These are phyloP conservation scores for Aphidoletes aphidimyza DNA, from an alignment of 2,888 invertebrate genomes.

Conservation along the genomic window DNA sequence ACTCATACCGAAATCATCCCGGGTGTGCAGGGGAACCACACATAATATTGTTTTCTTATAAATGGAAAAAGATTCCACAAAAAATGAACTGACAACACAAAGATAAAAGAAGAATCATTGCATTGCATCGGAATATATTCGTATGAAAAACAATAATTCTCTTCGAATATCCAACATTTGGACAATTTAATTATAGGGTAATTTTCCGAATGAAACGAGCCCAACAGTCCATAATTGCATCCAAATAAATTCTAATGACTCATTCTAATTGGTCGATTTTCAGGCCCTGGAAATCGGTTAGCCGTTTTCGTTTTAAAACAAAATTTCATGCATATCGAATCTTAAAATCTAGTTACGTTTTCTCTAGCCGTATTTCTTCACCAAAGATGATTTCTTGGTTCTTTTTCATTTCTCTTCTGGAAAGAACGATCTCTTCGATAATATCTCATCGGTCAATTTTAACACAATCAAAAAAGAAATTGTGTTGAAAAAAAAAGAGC, in stretches of 20 bases:
- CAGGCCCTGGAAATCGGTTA: not conserved
- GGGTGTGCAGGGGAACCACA: too few relatives aligned
- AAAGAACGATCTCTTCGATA: not conserved
- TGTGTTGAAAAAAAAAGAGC: not conserved
- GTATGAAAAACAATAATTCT: slow-evolving; percentile 48
- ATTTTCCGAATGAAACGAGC: not conserved
- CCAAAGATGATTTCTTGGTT: too few relatives aligned
- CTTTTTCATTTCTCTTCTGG: not conserved
- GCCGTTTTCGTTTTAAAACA: slow-evolving; percentile 15
- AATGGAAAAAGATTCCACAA: too few relatives aligned
- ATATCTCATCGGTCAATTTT: not conserved
- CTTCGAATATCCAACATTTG: not conserved
- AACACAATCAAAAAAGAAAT: not conserved
- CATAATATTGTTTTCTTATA: too few relatives aligned
- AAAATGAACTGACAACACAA: too few relatives aligned
- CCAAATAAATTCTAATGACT: not conserved
- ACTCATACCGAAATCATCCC: not conserved
- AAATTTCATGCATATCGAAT: slow-evolving; percentile 47
- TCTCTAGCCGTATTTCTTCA: too few relatives aligned
- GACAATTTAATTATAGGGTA: slow-evolving; percentile 52
- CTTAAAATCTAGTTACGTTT: not conserved
- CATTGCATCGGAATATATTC: not conserved
- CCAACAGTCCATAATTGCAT: not conserved
- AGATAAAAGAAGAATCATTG: not conserved
- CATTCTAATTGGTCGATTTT: slow-evolving; percentile 14